Base-by-base conservation (phyloP, 2,888 invertebrate genomes). In the Drosophila buzzatii region DNA sequence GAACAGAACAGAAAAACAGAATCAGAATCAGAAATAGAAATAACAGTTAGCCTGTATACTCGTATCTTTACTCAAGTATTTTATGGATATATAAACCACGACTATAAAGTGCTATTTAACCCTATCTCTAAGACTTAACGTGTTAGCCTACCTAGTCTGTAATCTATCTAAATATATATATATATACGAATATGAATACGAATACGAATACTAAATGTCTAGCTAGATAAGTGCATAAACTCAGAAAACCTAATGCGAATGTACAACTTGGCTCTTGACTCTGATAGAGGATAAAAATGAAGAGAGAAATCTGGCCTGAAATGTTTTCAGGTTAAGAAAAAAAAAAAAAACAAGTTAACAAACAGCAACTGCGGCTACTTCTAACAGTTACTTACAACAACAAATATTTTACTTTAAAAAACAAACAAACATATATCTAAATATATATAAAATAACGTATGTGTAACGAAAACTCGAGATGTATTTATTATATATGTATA, bases 21-120 rank as follows among this genome's bases (percentile, higher is more conserved):
- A 33, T 52, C n/a, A 18, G 44, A 51, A 23, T 18, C 12, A 16
- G 12, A 10, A n/a, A 41, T 16, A 27, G 27, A 27, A 27, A 27
- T 27, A 55, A 59, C 44, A 72, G 61, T 70, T 81, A 85, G 79
- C 73, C 73, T 72, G 45, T 76, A 64, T 66, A 77, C 61, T 77
- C 77, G 68, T 82, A 88, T 88, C 86, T 86, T 86, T 86, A 88
- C 86, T 88, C 78, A 88, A 86, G 86, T 86, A 86, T 86, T 86
- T 80, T 88, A 82, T 72, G 76, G 70, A 84, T 76, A 76, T 60
- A 45, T 70, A 52, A 66, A 70, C 60, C 59, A 67, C 72, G 79
- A 79, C 75, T 69, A 65, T 79, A 62, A 81, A 77, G 85, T 85
- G 85, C 85, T 85, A 85, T 85, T 85, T 74, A 87, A 84, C 71